Evolutionary conservation across 1,140 invertebrate genomes (phyloP), one percentile per base, ranked within the genome.

Genomic region (Pogonomyrmex californicus): DNA sequence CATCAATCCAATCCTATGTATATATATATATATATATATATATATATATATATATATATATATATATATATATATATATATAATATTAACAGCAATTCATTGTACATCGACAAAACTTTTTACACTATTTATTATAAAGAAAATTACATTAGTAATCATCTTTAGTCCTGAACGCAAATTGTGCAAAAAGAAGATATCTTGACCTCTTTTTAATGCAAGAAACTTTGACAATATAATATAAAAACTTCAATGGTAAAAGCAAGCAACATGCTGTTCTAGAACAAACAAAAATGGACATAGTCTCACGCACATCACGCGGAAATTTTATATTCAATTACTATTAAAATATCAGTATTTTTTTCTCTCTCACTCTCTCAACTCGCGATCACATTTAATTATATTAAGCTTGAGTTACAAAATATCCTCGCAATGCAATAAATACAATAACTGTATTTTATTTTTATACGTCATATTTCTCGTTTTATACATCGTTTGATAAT

Each of bases 401-500:
- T 76, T 41, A 88, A 79, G 10, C 33, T 73, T 51, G 30, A 68
- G 36, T 81, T 33, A 63, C 36, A 17, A 58, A 47, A 30, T 23
- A 23, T 77, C 44, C 47, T 76, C 62, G 38, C 7, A 63, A 76
- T 77, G 10, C 30, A 75, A 75, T 76, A 90, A 51, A 88, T 75
- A 66, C 38, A 33, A 88, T 44, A 58, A 41, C 36, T 62, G 38
- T 54, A 5, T 54, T 71, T 81, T 41, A 62, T 44, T 60, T 30
- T 89, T 68, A 79, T 68, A 79, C 49, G 73, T 88, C 30, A 86
- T n/a, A 85, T 65, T 54, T 60, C 36, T 60, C 65, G 51, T 71
- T 90, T 85, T 87, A 85, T 89, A 90, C 75, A 82, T 58, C 85
- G 81, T 86, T 88, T 58, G 56, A 77, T 86, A 90, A 79, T 86